Evolutionary conservation across 2,797 vertebrate species (phyloP).

Genomic region (Apogon hyalosoma): DNA sequence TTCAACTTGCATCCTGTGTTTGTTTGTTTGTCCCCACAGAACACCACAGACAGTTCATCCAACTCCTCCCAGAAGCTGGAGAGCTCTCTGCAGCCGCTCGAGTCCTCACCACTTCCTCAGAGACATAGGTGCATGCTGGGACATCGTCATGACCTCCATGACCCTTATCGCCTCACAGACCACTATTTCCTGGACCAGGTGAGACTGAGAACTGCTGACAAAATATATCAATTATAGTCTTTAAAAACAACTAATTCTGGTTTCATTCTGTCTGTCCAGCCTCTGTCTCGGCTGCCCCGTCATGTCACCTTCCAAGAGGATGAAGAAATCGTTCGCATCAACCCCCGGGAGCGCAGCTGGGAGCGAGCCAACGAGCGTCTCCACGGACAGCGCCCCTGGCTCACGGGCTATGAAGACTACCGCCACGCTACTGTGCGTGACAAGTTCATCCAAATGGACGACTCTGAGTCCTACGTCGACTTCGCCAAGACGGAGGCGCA

Average conservation of each 20-base stretch:
- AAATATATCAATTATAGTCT: too few relatives aligned
- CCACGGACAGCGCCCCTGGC: constrained; percentile 87
- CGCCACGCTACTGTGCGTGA: constrained; percentile 90
- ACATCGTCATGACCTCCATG: constrained; percentile 89
- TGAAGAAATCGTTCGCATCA: constrained; percentile 97
- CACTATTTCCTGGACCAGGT: constrained; percentile 95
- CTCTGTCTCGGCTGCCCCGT: constrained; percentile 86
- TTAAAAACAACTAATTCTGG: too few relatives aligned
- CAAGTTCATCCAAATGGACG: constrained; percentile 88
- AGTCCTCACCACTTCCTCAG: constrained; percentile 90
- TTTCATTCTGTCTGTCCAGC: constrained; percentile 68
- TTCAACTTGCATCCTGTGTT: constrained; percentile 72
- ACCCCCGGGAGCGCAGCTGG: constrained; percentile 95
- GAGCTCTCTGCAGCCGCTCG: constrained; percentile 88
- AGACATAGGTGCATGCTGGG: constrained; percentile 90
- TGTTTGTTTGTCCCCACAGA: constrained; percentile 84
- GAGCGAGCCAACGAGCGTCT: constrained; percentile 66
- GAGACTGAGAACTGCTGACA: constrained; percentile 42
- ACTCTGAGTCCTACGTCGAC: constrained; percentile 91
- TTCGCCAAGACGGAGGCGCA: constrained; percentile 92
- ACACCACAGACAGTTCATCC: constrained; percentile 96
- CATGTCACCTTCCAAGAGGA: constrained; percentile 95
- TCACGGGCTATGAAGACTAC: constrained; percentile 96
- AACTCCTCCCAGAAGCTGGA: constrained; percentile 98
- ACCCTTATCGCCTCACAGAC: constrained; percentile 89